These are phyloP conservation scores for Cyanoderma ruficeps DNA, from an alignment of 2,113 vertebrate species.

Conservation along the genomic window DNA sequence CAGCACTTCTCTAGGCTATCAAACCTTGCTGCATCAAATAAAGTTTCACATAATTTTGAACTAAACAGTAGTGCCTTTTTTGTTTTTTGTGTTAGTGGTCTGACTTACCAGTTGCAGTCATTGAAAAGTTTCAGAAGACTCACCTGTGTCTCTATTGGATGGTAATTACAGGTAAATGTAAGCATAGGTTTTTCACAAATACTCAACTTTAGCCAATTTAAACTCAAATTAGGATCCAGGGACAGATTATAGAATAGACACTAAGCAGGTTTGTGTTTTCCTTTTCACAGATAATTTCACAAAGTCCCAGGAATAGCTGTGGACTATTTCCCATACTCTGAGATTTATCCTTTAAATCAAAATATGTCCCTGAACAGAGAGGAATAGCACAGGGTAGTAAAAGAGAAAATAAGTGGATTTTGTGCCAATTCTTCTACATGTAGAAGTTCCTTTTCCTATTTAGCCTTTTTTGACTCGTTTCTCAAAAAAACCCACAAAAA, in stretches of 20 bases:
- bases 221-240: background rate
- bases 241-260: background rate
- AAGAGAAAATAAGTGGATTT: background rate
- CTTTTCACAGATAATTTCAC: background rate
- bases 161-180: background rate
- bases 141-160: background rate
- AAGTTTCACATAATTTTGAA: background rate
- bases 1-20: background rate
- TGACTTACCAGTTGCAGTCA: background rate
- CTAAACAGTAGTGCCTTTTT: background rate
- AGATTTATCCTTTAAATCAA: background rate
- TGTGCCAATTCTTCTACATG: background rate
- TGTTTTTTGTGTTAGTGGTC: background rate
- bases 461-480: background rate
- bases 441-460: background rate
- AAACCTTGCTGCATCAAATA: background rate
- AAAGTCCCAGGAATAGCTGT: background rate
- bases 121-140: background rate
- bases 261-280: background rate
- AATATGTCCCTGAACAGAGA: background rate
- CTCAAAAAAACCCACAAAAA: background rate
- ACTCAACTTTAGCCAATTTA: background rate
- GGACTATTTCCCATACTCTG: background rate
- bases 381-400: background rate
- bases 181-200: background rate